Evolutionary conservation across 2,888 invertebrate genomes (phyloP).

Genomic region (Antheraea assamensis): DNA sequence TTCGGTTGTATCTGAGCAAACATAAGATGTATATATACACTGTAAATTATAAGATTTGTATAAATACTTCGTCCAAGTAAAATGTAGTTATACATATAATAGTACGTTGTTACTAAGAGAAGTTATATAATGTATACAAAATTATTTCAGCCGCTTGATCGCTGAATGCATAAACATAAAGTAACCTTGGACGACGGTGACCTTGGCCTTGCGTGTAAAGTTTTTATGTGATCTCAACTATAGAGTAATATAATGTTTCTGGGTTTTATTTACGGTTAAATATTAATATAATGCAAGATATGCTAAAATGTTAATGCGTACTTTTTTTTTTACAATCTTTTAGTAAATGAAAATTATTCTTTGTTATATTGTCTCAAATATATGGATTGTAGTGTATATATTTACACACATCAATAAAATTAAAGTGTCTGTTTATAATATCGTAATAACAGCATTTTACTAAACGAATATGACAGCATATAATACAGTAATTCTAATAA

Average conservation of each 20-base stretch:
- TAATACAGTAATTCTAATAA: no score
- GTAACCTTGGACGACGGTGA: constrained; percentile 37
- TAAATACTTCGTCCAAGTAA: not conserved
- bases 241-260: not conserved
- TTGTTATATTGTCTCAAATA: not conserved
- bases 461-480: no score
- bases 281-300: not conserved
- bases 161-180: constrained; percentile 35
- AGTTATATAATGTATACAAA: constrained; percentile 19
- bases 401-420: not conserved
- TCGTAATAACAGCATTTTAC: no score
- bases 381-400: not conserved
- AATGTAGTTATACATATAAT: not conserved
- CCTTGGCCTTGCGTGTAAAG: constrained; percentile 48
- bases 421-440: not conserved
- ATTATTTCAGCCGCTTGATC: constrained; percentile 41
- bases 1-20: not conserved
- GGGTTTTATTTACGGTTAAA: not conserved
- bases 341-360: not conserved
- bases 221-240: constrained; percentile 21
- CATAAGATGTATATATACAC: not conserved
- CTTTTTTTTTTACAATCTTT: not conserved
- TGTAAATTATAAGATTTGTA: not conserved
- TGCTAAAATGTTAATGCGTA: not conserved
- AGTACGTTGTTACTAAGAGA: constrained; percentile 9